Base-by-base conservation (phyloP, 2,888 invertebrate species). In the Eledone cirrhosa region DNA sequence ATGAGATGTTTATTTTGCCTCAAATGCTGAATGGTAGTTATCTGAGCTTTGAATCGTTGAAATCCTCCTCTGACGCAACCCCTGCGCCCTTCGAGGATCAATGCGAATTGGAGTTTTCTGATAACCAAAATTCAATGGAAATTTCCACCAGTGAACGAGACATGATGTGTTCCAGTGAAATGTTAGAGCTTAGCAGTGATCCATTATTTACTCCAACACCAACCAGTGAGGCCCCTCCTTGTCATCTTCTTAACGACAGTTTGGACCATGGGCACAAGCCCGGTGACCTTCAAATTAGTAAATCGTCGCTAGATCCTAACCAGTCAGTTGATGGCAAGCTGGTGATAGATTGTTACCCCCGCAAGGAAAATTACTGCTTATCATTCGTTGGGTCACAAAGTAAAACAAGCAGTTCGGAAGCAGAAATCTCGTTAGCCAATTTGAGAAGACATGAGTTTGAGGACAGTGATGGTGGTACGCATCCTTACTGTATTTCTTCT, bases 111-210 rank as follows among this genome's bases (percentile, higher is more conserved):
- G 88, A 88, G 80, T 82, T 86, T 24, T 87, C 88, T 0, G 83
- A 84, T 0, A 87, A 87, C 78, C 84, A 83, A 27, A 86, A 86
- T 77, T 88, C 88, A 22, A 87, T 87, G 87, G 87, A 87, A 77
- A 84, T 88, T 79, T 87, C 87, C 3, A 85, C 87, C 2, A 87
- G 87, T 81, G 88, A 88, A 78, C 82, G 86, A 16, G 87, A 88
- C 72, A 87, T 87, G 85, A 86, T 88, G 86, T 87, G 87, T 59
- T 88, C 88, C 8, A 88, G 88, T 85, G 88, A 88, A 78, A 84
- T 88, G 84, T 81, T 88, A 11, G 86, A 88, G 41, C 84, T 88
- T 63, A 86, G 87, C 82, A 86, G 86, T 80, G 87, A 86, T n/a
- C 87, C 87, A 13, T 79, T 88, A n/a, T 88, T 88, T 79, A 87